Percentiles rank a stretch among this genome's conserved stretches.
Conservation (phyloP, 2,888 invertebrate genomes). For the Yponomeuta malinellus region DNA sequence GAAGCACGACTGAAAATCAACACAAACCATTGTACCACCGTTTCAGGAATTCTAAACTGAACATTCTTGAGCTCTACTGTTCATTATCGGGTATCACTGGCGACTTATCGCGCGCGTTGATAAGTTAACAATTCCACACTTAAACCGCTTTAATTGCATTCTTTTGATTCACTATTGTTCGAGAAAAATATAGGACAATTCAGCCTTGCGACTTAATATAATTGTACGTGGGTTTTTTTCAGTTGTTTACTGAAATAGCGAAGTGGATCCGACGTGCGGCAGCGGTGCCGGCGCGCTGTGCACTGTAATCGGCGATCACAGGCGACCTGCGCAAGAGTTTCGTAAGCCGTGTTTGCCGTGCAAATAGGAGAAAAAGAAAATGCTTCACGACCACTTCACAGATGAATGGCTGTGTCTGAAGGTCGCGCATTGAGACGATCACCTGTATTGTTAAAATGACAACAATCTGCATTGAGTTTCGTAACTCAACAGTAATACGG, state of each 20-base stretch:
- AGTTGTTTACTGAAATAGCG: not conserved
- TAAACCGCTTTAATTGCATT: not conserved
- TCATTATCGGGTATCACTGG: slow-evolving; percentile 43
- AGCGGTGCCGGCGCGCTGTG: slow-evolving; percentile 45
- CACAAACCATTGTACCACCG: slow-evolving; percentile 68
- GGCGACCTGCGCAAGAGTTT: slow-evolving; percentile 34
- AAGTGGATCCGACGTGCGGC: slow-evolving; percentile 28
- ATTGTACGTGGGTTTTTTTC: not conserved
- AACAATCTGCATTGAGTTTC: not conserved
- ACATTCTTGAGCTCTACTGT: slow-evolving; percentile 50
- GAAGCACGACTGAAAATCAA: not conserved
- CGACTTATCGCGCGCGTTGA: slow-evolving; percentile 50
- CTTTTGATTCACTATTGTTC: not conserved
- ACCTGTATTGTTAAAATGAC: not conserved
- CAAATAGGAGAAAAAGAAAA: slow-evolving; percentile 52
- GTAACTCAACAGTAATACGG: too few relatives aligned
- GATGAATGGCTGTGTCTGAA: slow-evolving; percentile 58
- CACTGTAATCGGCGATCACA: slow-evolving; percentile 39
- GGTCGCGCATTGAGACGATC: slow-evolving; percentile 39
- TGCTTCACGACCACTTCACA: slow-evolving; percentile 61
- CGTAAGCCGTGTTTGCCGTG: slow-evolving; percentile 39
- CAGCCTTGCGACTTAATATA: not conserved
- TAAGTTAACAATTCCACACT: not conserved
- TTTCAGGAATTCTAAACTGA: slow-evolving; percentile 66
- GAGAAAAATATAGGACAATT: not conserved